A percentile compares a stretch with the other conserved stretches of the same genome.
Conservation (phyloP, 2,797 vertebrate genomes). For the Enteromius radiatus region DNA sequence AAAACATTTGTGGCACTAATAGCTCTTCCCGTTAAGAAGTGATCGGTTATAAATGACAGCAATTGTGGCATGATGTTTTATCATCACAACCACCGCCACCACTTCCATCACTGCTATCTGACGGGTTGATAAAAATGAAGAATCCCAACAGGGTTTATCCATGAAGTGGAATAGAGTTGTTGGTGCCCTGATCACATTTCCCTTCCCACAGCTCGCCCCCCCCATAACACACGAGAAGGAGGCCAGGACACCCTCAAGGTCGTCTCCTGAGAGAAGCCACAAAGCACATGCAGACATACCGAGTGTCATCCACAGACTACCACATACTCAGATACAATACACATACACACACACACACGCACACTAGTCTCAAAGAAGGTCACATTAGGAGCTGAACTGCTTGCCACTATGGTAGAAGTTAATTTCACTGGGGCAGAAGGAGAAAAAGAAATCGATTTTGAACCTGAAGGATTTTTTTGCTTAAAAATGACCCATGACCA, state of each 20-base stretch:
- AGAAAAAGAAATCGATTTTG: not conserved
- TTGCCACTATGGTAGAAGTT: not conserved
- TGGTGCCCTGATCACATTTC: constrained; percentile 60
- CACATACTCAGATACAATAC: constrained; percentile 1
- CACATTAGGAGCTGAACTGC: not conserved
- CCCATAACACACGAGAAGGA: constrained; percentile 16
- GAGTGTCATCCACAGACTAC: constrained; percentile 5
- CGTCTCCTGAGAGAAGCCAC: constrained; percentile 49
- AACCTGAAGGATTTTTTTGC: not conserved
- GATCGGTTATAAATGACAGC: constrained; percentile 32
- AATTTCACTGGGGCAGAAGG: not conserved
- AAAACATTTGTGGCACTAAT: constrained; percentile 26
- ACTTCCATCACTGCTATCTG: constrained; percentile 9
- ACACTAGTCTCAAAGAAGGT: not conserved
- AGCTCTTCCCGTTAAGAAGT: constrained; percentile 3
- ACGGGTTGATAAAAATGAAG: constrained; percentile 20
- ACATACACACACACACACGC: not conserved
- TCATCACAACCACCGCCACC: constrained; percentile 27
- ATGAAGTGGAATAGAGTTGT: constrained; percentile 42
- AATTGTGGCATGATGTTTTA: constrained; percentile 30
- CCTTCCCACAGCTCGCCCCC: constrained; percentile 38
- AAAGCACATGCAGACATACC: constrained; percentile 19
- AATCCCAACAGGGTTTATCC: constrained; percentile 43
- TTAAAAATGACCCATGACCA: not conserved
- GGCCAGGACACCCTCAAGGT: constrained; percentile 60